Conservation (phyloP, 1,140 invertebrate genomes). For the Globodera rostochiensis region DNA sequence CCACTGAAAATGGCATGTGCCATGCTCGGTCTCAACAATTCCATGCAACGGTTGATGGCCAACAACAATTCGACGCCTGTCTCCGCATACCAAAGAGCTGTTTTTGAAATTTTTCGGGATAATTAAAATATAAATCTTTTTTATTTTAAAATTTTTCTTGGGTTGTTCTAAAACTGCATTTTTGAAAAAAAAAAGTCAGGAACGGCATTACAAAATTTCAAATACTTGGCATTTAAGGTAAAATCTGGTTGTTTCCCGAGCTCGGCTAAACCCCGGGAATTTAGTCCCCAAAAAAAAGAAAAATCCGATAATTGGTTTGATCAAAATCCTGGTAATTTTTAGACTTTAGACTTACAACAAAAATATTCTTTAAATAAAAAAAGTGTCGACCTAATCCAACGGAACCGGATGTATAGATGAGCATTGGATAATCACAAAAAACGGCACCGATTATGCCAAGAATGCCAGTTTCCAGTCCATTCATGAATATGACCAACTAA, state of each 20-base stretch:
- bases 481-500: conserved; percentile 27
- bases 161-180: too few relatives aligned
- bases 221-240: too few relatives aligned
- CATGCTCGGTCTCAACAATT: conserved; percentile 20
- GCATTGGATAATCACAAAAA: conserved; percentile 30
- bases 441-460: conserved; percentile 30
- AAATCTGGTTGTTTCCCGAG: too few relatives aligned
- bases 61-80: conserved; percentile 22
- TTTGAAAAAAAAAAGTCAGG: too few relatives aligned
- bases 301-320: too few relatives aligned
- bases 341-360: too few relatives aligned
- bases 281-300: too few relatives aligned
- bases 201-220: too few relatives aligned
- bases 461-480: conserved; percentile 25
- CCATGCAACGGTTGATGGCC: conserved; percentile 21
- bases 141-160: too few relatives aligned
- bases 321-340: too few relatives aligned
- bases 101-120: background rate
- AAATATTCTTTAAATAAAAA: background rate
- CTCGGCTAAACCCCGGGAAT: too few relatives aligned
- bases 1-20: conserved; percentile 11
- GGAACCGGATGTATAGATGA: conserved; percentile 28
- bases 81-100: conserved; percentile 20
- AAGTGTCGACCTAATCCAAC: background rate
- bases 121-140: background rate